Base-by-base conservation (phyloP, 1,140 invertebrate genomes). In the Scaptomyza graminum region DNA sequence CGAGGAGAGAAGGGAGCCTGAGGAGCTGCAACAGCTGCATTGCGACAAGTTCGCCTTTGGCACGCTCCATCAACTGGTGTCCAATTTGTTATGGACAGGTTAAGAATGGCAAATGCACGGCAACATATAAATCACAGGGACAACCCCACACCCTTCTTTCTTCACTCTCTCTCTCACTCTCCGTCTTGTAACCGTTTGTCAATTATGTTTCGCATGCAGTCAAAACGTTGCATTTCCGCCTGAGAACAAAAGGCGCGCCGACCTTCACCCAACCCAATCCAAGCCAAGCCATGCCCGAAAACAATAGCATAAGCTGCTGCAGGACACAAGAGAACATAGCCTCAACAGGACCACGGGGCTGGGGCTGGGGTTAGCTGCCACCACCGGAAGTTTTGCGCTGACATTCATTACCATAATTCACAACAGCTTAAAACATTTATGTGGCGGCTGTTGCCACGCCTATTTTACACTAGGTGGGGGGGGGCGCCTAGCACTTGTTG, bases 381-480 rank as follows among this genome's bases (percentile, higher is more conserved):
- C 9, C 56, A 60, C 51, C 82, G 82, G 79, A 87, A 87, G 83
- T 87, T 87, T 87, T 88, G 84, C 56, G 76, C 84, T 89, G 83
- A 88, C 83, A 88, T 88, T 88, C 79, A 88, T 88, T 88, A 88
- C 84, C 83, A 88, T 88, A 88, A 88, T 76, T 84, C 79, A 88
- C 83, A 88, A 88, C 84, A 88, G 83, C 83, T 87, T 87, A 82
- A 88, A 89, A 89, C 82, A 87, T 87, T 88, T 87, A 88, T 88
- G 83, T 79, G 83, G 83, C 79, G 78, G 75, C 64, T 84, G 74
- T 1, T n/a, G 11, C 75, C 60, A 64, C 51, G 28, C 67, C 55
- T 22, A 22, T 3, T 22, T 3, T 22, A 22, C 18, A 3, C 18
- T 1, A 22, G 4, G n/a, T n/a, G n/a, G n/a, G n/a, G n/a, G n/a